phyloP scores from a whole-genome alignment of 2,113 vertebrate genomes.

The Setophaga coronata region DNA sequence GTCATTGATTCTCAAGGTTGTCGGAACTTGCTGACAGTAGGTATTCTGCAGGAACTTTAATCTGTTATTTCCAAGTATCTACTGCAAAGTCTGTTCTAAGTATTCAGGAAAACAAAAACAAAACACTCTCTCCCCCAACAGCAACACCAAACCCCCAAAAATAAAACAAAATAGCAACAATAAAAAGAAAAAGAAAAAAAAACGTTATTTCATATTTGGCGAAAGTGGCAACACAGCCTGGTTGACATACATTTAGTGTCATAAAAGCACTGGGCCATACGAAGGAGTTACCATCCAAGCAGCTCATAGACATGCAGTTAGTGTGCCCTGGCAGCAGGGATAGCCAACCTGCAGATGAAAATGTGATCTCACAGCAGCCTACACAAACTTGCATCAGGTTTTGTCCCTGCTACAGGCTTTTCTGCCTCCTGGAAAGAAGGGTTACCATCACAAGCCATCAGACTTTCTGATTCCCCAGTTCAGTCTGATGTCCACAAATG shows the following conservation, averaged over 20 bases:
- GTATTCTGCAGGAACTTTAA: neutral
- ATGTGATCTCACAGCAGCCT: neutral
- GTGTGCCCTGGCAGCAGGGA: neutral
- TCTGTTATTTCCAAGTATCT: neutral
- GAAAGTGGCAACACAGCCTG: neutral
- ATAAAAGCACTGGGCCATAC: neutral
- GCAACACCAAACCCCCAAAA: fast-evolving
- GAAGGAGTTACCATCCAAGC: neutral
- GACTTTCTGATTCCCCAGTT: neutral
- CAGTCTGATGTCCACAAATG: neutral
- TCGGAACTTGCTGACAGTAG: neutral
- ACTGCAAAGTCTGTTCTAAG: neutral
- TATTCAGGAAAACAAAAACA: neutral
- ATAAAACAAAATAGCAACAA: neutral
- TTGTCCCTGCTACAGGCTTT: neutral
- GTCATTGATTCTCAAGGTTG: neutral
- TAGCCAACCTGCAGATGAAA: neutral
- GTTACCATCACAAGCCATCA: neutral
- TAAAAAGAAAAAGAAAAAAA: neutral
- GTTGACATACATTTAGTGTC: neutral
- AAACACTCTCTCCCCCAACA: neutral
- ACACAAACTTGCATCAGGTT: fast-evolving
- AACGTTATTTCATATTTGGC: neutral
- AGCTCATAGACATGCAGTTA: fast-evolving
- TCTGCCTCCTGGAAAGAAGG: fast-evolving